Conservation (phyloP, 2,888 invertebrate genomes). For the Papilio demoleus region DNA sequence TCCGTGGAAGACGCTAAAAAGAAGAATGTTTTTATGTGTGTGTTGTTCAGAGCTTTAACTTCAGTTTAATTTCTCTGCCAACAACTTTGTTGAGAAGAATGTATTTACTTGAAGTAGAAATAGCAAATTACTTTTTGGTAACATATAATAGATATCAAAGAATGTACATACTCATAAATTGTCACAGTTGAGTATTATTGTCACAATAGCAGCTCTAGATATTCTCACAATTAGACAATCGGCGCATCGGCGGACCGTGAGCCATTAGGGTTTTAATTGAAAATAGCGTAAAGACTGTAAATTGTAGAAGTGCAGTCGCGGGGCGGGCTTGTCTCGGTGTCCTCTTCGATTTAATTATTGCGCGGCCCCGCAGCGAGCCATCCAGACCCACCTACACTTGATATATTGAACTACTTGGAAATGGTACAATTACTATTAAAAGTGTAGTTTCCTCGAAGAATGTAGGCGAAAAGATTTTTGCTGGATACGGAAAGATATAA, state of each 20-base stretch:
- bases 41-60: no score
- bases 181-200: constrained; percentile 50
- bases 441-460: not conserved
- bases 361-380: constrained; percentile 39
- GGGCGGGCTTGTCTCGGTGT: constrained; percentile 51
- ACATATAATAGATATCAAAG: no score
- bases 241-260: constrained; percentile 82
- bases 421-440: constrained; percentile 8
- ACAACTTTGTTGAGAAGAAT: no score
- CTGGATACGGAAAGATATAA: no score
- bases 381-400: constrained; percentile 23
- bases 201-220: constrained; percentile 55
- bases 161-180: no score
- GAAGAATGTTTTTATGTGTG: no score
- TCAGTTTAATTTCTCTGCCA: no score
- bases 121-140: no score
- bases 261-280: constrained; percentile 87
- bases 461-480: not conserved
- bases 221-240: constrained; percentile 76
- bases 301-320: constrained; percentile 76
- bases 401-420: constrained; percentile 11
- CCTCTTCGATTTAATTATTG: constrained; percentile 54
- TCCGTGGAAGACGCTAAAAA: no score
- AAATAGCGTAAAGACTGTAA: constrained; percentile 87
- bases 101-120: no score